Evolutionary conservation across 2,888 invertebrate species (phyloP).

Genomic region (Drosophila quasianomalipes): DNA sequence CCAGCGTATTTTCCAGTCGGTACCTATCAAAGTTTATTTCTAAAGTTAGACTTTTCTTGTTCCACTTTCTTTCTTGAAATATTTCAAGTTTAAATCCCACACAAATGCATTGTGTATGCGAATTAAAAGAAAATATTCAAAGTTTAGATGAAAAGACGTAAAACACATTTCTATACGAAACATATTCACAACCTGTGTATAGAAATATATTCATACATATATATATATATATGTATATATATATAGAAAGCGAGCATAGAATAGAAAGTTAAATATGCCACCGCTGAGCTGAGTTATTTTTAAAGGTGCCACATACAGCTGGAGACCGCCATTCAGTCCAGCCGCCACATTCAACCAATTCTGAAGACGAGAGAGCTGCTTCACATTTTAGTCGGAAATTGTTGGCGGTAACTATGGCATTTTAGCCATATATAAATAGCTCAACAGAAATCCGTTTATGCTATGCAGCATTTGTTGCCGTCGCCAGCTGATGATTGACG

Average conservation of each 20-base stretch:
- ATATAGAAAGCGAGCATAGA: not conserved
- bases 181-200: not conserved
- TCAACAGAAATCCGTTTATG: conserved; percentile 7
- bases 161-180: not conserved
- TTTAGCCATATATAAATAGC: conserved; percentile 15
- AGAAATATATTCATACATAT: not conserved
- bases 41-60: not conserved
- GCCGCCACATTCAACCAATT: not conserved
- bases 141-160: not conserved
- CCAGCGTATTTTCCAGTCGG: not conserved
- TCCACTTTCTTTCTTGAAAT: not conserved
- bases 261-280: conserved; percentile 4
- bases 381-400: conserved; percentile 22
- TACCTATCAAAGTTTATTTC: not conserved
- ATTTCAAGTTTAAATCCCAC: conserved; percentile 43
- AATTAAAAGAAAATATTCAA: conserved; percentile 12
- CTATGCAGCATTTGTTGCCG: not conserved
- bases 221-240: not conserved
- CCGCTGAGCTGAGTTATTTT: conserved; percentile 18
- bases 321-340: not conserved
- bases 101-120: conserved; percentile 33
- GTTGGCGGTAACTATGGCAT: conserved; percentile 17
- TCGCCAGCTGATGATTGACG: conserved; percentile 4
- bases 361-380: conserved; percentile 9
- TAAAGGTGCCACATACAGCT: conserved; percentile 7